Evolutionary conservation across 2,888 invertebrate genomes (phyloP).

Genomic region (Drosophila mimica): DNA sequence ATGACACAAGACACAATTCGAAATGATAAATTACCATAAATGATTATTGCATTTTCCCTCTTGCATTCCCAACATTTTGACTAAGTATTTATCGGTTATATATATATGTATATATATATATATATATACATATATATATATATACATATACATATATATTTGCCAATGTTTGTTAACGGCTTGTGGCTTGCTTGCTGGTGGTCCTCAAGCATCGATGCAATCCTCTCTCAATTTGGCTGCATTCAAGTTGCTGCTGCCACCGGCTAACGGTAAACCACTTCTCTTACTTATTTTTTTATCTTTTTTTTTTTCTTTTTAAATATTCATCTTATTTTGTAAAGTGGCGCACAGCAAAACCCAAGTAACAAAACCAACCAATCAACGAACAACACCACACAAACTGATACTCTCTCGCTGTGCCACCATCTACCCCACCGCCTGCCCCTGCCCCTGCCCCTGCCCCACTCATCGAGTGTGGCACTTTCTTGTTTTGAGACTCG

Average conservation of each 20-base stretch:
- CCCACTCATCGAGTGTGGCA: constrained; percentile 27
- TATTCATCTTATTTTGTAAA: constrained; percentile 44
- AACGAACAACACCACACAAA: constrained; percentile 7
- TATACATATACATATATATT: not conserved
- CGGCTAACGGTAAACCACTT: constrained; percentile 34
- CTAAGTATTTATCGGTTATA: not conserved
- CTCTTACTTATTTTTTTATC: not conserved
- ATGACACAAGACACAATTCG: constrained; percentile 1
- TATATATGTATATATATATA: not conserved
- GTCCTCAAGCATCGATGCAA: constrained; percentile 10
- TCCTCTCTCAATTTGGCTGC: constrained; percentile 5
- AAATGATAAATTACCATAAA: not conserved
- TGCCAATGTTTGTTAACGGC: not conserved
- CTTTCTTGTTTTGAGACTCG: constrained; percentile 69
- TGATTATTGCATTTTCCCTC: not conserved
- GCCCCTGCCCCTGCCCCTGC: not conserved
- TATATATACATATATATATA: not conserved
- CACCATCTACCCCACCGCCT: not conserved
- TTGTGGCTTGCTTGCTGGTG: constrained; percentile 13
- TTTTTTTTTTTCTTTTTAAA: constrained; percentile 11
- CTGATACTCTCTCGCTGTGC: constrained; percentile 2
- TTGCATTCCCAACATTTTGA: not conserved
- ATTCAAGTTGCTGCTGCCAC: constrained; percentile 38
- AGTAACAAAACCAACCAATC: constrained; percentile 1
- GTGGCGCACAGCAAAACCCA: constrained; percentile 27